Evolutionary conservation across 2,888 invertebrate genomes (phyloP).

Genomic region (Pheosia tremula): DNA sequence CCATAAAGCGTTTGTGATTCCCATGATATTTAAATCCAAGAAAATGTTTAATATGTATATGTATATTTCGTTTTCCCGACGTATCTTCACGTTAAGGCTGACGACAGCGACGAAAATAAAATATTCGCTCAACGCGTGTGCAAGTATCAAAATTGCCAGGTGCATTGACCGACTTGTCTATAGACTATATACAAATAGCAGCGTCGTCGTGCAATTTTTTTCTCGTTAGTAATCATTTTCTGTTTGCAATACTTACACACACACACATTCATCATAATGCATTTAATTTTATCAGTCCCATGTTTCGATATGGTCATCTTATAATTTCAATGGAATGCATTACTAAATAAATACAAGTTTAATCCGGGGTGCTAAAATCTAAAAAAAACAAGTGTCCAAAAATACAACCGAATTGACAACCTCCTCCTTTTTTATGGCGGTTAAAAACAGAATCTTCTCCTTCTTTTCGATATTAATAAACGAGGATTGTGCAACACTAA

Average conservation of each 20-base stretch:
- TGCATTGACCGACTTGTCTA: no score
- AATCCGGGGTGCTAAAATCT: neutral
- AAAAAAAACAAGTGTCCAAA: neutral
- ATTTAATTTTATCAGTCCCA: neutral
- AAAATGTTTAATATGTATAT: neutral
- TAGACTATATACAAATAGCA: no score
- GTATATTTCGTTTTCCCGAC: neutral
- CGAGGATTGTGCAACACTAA: no score
- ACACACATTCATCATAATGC: neutral
- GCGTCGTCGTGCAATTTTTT: neutral
- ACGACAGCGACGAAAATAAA: neutral
- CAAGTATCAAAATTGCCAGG: no score
- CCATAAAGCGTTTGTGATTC: slow-evolving; percentile 35
- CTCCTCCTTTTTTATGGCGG: no score
- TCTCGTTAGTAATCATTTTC: neutral
- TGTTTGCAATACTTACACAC: neutral
- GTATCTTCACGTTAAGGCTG: neutral
- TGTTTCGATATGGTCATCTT: no score
- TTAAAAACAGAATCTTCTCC: no score
- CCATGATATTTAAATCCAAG: slow-evolving; percentile 19
- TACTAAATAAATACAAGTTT: neutral
- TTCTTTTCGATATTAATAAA: no score
- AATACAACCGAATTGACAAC: no score
- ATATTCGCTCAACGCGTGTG: neutral
- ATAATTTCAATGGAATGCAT: no score